Conservation (phyloP, 2,797 vertebrate species). For the Geotrypetes seraphini region DNA sequence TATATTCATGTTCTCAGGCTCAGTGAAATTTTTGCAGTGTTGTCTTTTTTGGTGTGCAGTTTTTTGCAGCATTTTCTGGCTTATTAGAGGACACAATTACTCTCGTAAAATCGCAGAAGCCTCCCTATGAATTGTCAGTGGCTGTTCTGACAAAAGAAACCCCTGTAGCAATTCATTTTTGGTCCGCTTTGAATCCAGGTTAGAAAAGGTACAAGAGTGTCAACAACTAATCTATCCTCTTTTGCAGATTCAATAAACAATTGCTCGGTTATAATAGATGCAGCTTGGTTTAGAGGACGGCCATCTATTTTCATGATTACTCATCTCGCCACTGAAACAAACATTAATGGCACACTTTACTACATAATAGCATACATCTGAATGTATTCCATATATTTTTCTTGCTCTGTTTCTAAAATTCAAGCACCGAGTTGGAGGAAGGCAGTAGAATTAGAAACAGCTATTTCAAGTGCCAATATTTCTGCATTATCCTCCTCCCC, state of each 20-base stretch:
- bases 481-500: slow-evolving; percentile 1
- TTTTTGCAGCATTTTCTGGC: too few relatives aligned
- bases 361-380: not conserved
- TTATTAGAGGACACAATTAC: too few relatives aligned
- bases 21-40: too few relatives aligned
- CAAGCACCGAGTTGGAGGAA: slow-evolving; percentile 13
- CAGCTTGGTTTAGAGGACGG: slow-evolving; percentile 1
- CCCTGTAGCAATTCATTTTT: slow-evolving; percentile 1
- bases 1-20: too few relatives aligned
- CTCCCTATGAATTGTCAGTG: not conserved
- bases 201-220: not conserved
- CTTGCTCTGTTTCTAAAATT: not conserved
- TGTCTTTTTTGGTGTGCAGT: too few relatives aligned
- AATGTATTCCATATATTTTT: not conserved
- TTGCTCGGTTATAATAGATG: slow-evolving; percentile 4
- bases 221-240: slow-evolving; percentile 8
- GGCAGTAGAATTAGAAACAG: not conserved
- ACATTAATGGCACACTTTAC: slow-evolving; percentile 1
- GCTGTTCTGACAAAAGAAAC: not conserved
- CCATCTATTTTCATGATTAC: slow-evolving; percentile 19
- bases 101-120: too few relatives aligned
- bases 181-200: not conserved
- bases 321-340: slow-evolving; percentile 9
- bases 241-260: not conserved
- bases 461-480: slow-evolving; percentile 4